Evolutionary conservation across 1,140 invertebrate genomes (phyloP).

Genomic region (Trichonephila inaurata): DNA sequence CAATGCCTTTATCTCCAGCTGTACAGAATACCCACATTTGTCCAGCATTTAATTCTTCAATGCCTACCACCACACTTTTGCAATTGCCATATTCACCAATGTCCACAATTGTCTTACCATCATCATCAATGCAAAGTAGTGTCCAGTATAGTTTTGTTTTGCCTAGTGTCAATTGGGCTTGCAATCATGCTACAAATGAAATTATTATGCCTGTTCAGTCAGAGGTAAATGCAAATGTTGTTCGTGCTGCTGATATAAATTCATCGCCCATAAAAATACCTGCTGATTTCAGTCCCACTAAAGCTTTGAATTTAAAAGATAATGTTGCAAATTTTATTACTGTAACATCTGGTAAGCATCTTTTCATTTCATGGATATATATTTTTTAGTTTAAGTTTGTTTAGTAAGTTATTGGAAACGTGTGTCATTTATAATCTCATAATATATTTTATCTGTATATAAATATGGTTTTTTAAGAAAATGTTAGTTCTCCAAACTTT

Average conservation of each 20-base stretch:
- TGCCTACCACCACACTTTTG: not conserved
- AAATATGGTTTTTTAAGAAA: too few relatives aligned
- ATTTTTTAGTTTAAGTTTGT: too few relatives aligned
- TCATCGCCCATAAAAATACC: slow-evolving; percentile 7
- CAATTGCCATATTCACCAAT: not conserved
- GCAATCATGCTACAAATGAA: not conserved
- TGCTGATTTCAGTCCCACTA: slow-evolving; percentile 9
- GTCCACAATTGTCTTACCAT: not conserved
- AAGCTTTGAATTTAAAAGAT: not conserved
- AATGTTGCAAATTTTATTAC: slow-evolving; percentile 28
- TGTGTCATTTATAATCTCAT: too few relatives aligned
- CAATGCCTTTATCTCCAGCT: not conserved
- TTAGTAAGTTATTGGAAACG: too few relatives aligned
- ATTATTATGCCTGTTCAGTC: not conserved
- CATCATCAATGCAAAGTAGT: not conserved
- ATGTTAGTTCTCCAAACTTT: too few relatives aligned
- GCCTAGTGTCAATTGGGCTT: not conserved
- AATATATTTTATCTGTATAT: too few relatives aligned
- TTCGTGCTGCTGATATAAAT: not conserved
- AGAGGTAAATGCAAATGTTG: not conserved
- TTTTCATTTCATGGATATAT: not conserved
- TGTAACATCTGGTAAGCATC: slow-evolving; percentile 32
- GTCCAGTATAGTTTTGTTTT: not conserved
- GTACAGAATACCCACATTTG: slow-evolving; percentile 10
- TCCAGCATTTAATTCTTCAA: not conserved